A percentile compares a stretch with the other conserved stretches of the same genome.
These are phyloP conservation scores for Corythornis vintsioides DNA, from an alignment of 2,113 vertebrate species.

Conservation along the genomic window DNA sequence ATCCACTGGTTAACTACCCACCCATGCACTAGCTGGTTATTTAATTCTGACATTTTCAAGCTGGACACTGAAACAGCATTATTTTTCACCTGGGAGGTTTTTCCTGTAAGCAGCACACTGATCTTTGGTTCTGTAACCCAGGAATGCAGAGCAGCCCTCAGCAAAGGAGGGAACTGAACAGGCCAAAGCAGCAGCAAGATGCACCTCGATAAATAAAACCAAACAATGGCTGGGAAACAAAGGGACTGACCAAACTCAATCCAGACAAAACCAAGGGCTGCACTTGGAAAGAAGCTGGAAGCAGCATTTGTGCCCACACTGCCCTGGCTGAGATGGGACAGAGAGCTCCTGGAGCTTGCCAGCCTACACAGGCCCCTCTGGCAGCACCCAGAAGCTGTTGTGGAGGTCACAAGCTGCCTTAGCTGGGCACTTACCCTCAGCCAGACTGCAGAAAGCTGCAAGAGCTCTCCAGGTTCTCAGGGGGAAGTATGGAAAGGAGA, in stretches of 20 bases:
- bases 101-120: not conserved
- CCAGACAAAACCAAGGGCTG: not conserved
- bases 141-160: not conserved
- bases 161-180: not conserved
- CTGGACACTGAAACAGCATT: not conserved
- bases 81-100: not conserved
- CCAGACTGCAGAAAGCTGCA: not conserved
- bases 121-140: not conserved
- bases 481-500: not conserved
- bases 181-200: not conserved
- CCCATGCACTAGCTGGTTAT: accelerated
- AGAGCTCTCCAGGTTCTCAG: not conserved
- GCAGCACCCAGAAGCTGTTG: accelerated
- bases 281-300: not conserved
- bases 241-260: not conserved
- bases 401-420: not conserved
- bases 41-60: not conserved
- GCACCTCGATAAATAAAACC: not conserved
- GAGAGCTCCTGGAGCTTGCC: not conserved
- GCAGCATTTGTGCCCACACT: accelerated
- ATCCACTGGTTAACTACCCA: no score
- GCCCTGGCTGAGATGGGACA: accelerated
- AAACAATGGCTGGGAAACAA: not conserved
- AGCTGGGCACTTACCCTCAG: not conserved
- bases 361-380: not conserved